Evolutionary conservation across 2,113 vertebrate genomes (phyloP).

Genomic region (Mormyrus lacerda): DNA sequence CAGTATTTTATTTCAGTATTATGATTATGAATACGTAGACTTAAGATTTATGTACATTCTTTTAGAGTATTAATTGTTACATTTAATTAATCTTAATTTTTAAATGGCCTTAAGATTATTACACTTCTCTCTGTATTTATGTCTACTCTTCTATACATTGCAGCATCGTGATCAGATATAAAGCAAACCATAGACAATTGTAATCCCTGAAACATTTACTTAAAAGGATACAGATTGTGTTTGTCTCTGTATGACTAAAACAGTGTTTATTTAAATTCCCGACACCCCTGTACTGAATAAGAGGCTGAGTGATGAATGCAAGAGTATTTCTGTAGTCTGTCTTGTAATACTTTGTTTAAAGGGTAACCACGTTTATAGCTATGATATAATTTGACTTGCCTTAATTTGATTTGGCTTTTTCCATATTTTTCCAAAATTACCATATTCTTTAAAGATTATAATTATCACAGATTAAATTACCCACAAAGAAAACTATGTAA

Average conservation of each 20-base stretch:
- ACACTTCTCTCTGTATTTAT: not conserved
- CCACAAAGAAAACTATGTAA: not conserved
- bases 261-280: not conserved
- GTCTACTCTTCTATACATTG: not conserved
- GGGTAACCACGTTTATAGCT: not conserved
- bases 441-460: not conserved
- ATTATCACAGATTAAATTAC: not conserved
- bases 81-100: not conserved
- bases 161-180: not conserved
- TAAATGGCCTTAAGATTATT: not conserved
- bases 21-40: not conserved
- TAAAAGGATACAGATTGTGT: not conserved
- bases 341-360: not conserved
- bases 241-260: not conserved
- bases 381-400: not conserved
- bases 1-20: not conserved
- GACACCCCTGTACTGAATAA: not conserved
- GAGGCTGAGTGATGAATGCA: not conserved
- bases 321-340: not conserved
- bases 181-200: not conserved
- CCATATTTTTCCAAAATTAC: not conserved
- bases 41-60: not conserved
- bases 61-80: not conserved
- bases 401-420: no score
- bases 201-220: not conserved